Evolutionary conservation across 2,888 invertebrate species (phyloP).

Genomic region (Pristionchus exspectatus): DNA sequence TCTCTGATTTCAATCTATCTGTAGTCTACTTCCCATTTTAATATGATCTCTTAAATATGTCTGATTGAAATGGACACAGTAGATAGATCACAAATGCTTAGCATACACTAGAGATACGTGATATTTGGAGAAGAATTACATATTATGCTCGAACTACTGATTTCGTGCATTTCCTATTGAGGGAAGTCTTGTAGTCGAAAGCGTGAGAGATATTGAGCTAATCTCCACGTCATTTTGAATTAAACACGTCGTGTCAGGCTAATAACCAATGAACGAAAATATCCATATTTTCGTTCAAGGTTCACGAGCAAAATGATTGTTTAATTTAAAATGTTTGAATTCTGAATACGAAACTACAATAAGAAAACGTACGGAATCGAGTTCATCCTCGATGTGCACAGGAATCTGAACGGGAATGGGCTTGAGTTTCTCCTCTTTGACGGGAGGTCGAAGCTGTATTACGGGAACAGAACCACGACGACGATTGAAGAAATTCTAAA

Average conservation of each 20-base stretch:
- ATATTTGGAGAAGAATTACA: neutral
- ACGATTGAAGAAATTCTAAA: conserved; percentile 49
- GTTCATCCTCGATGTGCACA: neutral
- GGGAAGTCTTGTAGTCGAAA: neutral
- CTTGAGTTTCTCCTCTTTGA: conserved; percentile 42
- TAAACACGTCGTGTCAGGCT: neutral
- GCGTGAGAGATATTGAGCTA: neutral
- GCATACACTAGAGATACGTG: neutral
- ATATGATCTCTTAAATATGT: neutral
- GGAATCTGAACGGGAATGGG: neutral
- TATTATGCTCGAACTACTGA: neutral
- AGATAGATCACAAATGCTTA: neutral
- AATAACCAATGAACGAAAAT: neutral
- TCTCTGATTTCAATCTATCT: neutral
- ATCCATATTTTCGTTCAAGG: neutral
- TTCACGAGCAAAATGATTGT: no score
- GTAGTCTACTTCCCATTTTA: neutral
- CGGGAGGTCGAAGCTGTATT: neutral
- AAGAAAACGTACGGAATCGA: neutral
- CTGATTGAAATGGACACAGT: neutral
- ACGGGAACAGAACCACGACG: conserved; percentile 46
- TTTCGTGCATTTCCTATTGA: neutral
- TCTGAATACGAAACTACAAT: neutral
- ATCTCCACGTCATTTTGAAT: conserved; percentile 1
- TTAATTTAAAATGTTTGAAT: neutral